Evolutionary conservation across 1,140 invertebrate genomes (phyloP).

Genomic region (Hesperophylax magnus): DNA sequence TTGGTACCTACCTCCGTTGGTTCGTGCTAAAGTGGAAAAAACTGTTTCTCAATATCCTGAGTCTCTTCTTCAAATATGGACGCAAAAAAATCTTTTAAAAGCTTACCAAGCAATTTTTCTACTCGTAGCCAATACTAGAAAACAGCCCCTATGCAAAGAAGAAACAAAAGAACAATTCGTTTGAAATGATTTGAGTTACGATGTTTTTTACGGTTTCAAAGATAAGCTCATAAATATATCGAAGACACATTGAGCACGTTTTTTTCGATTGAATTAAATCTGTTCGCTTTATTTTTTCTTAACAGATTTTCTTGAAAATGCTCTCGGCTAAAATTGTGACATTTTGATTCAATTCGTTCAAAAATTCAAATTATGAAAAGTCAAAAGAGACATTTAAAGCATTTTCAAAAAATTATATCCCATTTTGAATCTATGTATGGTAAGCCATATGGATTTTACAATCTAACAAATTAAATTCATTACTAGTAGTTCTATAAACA

Average conservation of each 20-base stretch:
- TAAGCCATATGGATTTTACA: too few species aligned
- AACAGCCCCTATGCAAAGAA: too few species aligned
- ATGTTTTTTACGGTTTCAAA: background rate
- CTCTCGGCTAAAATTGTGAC: background rate
- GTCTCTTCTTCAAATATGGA: background rate
- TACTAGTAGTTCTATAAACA: too few species aligned
- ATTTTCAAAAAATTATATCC: background rate
- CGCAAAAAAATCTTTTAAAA: background rate
- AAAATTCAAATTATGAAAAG: background rate
- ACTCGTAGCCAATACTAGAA: too few species aligned
- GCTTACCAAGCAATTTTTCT: too few species aligned
- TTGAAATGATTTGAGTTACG: background rate
- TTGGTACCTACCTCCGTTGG: too few species aligned
- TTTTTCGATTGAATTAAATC: constrained; percentile 4
- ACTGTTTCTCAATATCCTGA: too few species aligned
- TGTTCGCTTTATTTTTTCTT: too few species aligned
- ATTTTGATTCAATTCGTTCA: background rate
- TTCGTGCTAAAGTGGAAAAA: background rate
- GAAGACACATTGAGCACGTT: constrained; percentile 34
- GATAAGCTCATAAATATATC: background rate
- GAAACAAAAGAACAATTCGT: background rate
- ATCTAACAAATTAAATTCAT: too few species aligned
- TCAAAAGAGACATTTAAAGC: background rate
- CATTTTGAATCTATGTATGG: too few species aligned
- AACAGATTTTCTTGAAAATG: too few species aligned